These are phyloP conservation scores for Casuarius casuarius DNA, from an alignment of 2,113 vertebrate species.

Conservation along the genomic window DNA sequence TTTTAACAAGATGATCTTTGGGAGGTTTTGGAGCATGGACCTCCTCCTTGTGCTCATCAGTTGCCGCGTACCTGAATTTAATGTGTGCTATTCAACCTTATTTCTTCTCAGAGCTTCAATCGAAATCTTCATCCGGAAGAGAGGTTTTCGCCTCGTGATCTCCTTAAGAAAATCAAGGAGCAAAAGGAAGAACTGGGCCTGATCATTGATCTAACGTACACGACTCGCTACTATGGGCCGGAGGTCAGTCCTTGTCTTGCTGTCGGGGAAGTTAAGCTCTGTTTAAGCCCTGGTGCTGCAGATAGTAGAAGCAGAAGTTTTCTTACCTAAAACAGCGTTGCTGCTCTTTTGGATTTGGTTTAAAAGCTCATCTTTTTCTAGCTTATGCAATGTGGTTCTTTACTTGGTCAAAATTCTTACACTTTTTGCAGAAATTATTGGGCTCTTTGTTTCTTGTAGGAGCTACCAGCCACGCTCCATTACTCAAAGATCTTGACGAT, in stretches of 20 bases:
- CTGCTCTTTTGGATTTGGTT: not conserved
- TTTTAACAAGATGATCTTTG: too few species aligned
- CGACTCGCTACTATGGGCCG: slow-evolving; percentile 84
- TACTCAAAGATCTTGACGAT: slow-evolving; percentile 86
- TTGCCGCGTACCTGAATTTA: accelerated
- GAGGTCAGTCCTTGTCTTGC: slow-evolving; percentile 67
- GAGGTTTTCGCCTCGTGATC: slow-evolving; percentile 83
- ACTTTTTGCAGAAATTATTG: not conserved
- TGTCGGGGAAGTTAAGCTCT: accelerated
- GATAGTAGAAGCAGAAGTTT: not conserved
- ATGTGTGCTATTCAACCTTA: accelerated
- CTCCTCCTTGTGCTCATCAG: not conserved
- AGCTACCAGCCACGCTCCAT: slow-evolving; percentile 80
- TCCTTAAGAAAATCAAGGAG: slow-evolving; percentile 76
- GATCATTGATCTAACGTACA: slow-evolving; percentile 90
- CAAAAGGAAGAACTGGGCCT: slow-evolving; percentile 86
- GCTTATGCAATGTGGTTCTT: accelerated
- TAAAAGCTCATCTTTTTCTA: accelerated
- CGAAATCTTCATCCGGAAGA: slow-evolving; percentile 67
- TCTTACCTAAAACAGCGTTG: not conserved
- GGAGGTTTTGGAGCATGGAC: not conserved
- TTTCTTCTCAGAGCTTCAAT: slow-evolving; percentile 76
- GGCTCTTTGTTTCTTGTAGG: slow-evolving; percentile 67
- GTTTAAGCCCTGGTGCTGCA: not conserved
- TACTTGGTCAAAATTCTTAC: not conserved